phyloP scores from a whole-genome alignment of 1,140 invertebrate species.

The Schlechtendalia chinensis region DNA sequence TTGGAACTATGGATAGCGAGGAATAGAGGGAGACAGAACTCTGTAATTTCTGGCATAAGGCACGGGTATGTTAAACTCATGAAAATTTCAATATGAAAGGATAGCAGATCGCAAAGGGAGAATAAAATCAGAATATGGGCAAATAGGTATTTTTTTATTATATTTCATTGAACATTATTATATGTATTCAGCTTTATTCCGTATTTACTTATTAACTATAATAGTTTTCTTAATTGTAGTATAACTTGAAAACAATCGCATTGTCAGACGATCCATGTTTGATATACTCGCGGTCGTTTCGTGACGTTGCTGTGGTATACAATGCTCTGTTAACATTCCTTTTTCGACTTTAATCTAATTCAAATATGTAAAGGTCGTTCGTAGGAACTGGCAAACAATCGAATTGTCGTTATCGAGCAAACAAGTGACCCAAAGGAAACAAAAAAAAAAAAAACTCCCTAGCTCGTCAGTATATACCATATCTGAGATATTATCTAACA shows the following conservation, averaged over 20 bases:
- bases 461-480: not conserved
- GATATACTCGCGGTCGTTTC: not conserved
- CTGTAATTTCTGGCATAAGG: too few species aligned
- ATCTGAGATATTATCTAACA: slow-evolving; percentile 40
- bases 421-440: slow-evolving; percentile 45
- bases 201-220: not conserved
- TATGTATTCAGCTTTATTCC: not conserved
- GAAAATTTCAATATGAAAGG: too few species aligned
- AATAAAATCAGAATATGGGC: too few species aligned
- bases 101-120: too few species aligned
- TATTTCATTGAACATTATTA: not conserved
- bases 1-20: too few species aligned
- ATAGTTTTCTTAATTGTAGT: not conserved
- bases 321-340: slow-evolving; percentile 39
- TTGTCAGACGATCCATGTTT: slow-evolving; percentile 7
- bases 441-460: slow-evolving; percentile 33
- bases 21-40: too few species aligned
- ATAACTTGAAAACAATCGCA: not conserved
- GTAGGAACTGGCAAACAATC: slow-evolving; percentile 40
- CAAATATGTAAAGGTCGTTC: slow-evolving; percentile 49
- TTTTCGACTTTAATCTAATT: slow-evolving; percentile 47
- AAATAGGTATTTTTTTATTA: not conserved
- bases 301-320: not conserved
- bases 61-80: too few species aligned
- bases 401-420: slow-evolving; percentile 41